Evolutionary conservation across 2,888 invertebrate genomes (phyloP), one percentile per base, ranked within the genome.

Genomic region (Zele albiditarsus): DNA sequence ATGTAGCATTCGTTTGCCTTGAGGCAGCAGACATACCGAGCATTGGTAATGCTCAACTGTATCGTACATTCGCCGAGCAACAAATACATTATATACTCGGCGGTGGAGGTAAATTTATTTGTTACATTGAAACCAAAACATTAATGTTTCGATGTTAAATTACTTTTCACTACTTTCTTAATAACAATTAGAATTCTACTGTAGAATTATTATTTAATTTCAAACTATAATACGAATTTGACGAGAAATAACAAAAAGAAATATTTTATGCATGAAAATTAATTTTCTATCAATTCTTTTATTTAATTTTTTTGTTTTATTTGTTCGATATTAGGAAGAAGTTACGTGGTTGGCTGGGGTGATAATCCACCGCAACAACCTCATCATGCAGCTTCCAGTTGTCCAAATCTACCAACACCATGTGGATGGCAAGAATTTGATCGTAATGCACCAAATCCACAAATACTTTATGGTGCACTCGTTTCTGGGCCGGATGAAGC

Each of bases 31-130:
- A 87, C 65, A 79, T 72, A 0, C 77, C 82, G 25, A 82, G 76
- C 27, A 83, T 84, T 63, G 83, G 83, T 4, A 73, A 85, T 67
- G 73, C 84, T 1, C 74, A 79, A 71, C 87, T 87, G 75, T 91
- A 91, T 83, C 84, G 90, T 14, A 80, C 89, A 67, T 91, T 92
- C 82, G 92, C 92, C 25, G 88, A 88, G 77, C 83, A 90, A 79
- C 92, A 92, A 85, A 91, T 92, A 66, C 86, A 91, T 79, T 92
- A 92, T 81, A 91, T 91, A 82, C 86, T 92, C 25, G 92, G 92
- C 6, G 90, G 90, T 68, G 77, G 79, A 72, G 87, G 87, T 86
- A 68, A 81, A 73, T 73, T 20, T 63, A 31, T 42, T 73, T 20
- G 20, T 53, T 12, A 0, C 10, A 38, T 38, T 12, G 0, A 38